A percentile compares a stretch with the other conserved stretches of the same genome.
Evolutionary conservation across 2,797 vertebrate species (phyloP).

Genomic region (Pseudochromis fuscus): DNA sequence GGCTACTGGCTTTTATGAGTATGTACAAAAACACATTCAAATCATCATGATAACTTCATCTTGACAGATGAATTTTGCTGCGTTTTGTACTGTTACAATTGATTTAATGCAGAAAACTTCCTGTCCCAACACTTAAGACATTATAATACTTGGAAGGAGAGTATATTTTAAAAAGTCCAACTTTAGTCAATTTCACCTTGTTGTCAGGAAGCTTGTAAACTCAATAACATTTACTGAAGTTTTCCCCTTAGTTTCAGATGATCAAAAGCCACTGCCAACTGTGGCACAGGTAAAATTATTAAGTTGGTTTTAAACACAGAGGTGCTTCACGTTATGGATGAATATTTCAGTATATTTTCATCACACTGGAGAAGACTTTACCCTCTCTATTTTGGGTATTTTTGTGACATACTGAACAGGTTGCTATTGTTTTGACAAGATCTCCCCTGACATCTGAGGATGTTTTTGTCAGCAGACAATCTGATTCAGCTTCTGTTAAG

Average conservation of each 20-base stretch:
- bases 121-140: no score
- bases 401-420: no score
- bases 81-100: neutral
- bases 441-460: neutral
- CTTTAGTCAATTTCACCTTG: neutral
- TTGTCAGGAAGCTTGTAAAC: neutral
- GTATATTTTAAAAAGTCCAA: no score
- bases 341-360: slow-evolving; percentile 23
- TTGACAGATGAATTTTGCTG: neutral
- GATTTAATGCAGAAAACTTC: neutral
- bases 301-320: slow-evolving; percentile 1
- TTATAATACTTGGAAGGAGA: neutral
- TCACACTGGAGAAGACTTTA: neutral
- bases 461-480: no score
- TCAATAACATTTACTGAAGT: slow-evolving; percentile 4
- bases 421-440: neutral
- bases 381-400: neutral
- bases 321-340: neutral
- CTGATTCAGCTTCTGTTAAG: no score
- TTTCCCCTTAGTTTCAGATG: neutral
- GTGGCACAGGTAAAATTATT: neutral
- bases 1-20: slow-evolving; percentile 96
- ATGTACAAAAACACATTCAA: slow-evolving; percentile 65
- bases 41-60: neutral
- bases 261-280: neutral